Percentiles rank a stretch among this genome's conserved stretches.
Conservation (phyloP, 2,797 vertebrate genomes). For the Enteromius viviparus region DNA sequence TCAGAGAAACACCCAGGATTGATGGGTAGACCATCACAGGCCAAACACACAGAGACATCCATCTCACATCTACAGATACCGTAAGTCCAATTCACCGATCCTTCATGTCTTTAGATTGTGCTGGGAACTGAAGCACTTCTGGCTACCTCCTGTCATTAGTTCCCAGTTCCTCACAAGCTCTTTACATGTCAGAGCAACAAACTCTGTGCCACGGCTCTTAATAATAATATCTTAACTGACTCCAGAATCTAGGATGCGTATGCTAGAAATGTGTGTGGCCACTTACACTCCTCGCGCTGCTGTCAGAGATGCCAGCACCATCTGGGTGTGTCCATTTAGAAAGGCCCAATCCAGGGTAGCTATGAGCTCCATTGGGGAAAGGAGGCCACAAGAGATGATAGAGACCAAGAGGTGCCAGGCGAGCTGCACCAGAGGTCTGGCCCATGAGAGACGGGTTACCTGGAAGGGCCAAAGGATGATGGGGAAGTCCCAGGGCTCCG, state of each 20-base stretch:
- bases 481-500: constrained; percentile 88
- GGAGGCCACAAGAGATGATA: constrained; percentile 96
- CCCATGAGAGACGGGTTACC: constrained; percentile 84
- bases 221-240: neutral
- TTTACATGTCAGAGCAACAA: neutral
- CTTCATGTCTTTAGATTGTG: neutral
- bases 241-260: constrained; percentile 12
- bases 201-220: neutral
- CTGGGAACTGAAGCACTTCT: neutral
- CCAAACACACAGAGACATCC: neutral
- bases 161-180: neutral
- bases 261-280: constrained; percentile 3
- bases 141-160: neutral
- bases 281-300: constrained; percentile 88
- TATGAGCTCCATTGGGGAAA: constrained; percentile 92
- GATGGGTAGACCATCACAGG: neutral
- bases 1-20: neutral
- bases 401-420: constrained; percentile 82
- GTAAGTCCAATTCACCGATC: neutral
- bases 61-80: neutral
- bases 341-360: constrained; percentile 89
- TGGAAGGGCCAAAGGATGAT: constrained; percentile 81
- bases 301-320: constrained; percentile 84
- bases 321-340: constrained; percentile 96
- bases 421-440: constrained; percentile 85